These are phyloP conservation scores for Meandrusa payeni DNA, from an alignment of 2,888 invertebrate genomes.

Conservation along the genomic window DNA sequence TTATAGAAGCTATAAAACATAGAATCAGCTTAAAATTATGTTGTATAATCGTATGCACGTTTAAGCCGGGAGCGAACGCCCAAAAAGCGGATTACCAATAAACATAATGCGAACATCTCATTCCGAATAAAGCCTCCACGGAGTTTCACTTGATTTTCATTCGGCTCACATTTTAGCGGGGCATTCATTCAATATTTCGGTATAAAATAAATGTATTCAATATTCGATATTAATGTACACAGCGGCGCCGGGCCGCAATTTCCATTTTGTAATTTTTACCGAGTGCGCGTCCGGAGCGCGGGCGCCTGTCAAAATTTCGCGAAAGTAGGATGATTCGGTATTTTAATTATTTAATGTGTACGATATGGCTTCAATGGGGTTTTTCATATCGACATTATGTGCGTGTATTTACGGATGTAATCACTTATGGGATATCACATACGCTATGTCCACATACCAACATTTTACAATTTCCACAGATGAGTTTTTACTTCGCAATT, in stretches of 20 bases:
- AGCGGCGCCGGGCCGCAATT: constrained; percentile 75
- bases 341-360: constrained; percentile 26
- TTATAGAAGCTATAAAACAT: too few relatives aligned
- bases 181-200: constrained; percentile 70
- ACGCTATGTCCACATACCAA: neutral
- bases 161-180: constrained; percentile 55
- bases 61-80: constrained; percentile 15
- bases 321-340: constrained; percentile 22
- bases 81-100: constrained; percentile 46
- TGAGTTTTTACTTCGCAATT: too few relatives aligned
- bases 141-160: constrained; percentile 60
- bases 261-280: constrained; percentile 81
- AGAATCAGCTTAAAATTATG: too few relatives aligned
- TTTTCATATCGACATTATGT: constrained; percentile 7
- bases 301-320: constrained; percentile 48
- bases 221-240: constrained; percentile 80
- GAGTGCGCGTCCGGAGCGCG: constrained; percentile 59
- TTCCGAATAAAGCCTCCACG: constrained; percentile 61
- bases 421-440: constrained; percentile 8
- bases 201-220: constrained; percentile 73
- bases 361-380: constrained; percentile 19
- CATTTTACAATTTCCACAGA: too few relatives aligned
- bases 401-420: constrained; percentile 1
- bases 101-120: constrained; percentile 52
- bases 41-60: constrained; percentile 10